These are phyloP conservation scores for Sitodiplosis mosellana DNA, from an alignment of 1,140 invertebrate species.

Conservation along the genomic window DNA sequence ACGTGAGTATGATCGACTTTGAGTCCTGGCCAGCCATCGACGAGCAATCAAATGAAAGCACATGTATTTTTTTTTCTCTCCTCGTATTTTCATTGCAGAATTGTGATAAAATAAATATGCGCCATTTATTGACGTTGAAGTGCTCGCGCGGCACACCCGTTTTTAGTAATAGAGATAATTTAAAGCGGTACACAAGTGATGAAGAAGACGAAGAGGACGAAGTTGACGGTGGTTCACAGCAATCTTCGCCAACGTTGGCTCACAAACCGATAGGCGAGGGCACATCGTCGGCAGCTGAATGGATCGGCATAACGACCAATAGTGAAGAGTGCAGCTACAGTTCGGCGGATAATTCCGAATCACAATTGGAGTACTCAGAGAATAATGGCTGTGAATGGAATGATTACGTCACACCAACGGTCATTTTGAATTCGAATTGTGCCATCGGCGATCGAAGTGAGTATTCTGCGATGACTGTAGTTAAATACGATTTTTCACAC, in stretches of 20 bases:
- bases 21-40: too few species aligned
- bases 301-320: slow-evolving; percentile 69
- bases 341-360: slow-evolving; percentile 46
- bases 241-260: slow-evolving; percentile 24
- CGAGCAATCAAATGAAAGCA: not conserved
- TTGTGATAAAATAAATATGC: too few species aligned
- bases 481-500: not conserved
- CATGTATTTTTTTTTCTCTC: not conserved
- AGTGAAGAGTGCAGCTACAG: slow-evolving; percentile 69
- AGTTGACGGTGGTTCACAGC: slow-evolving; percentile 30
- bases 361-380: slow-evolving; percentile 26
- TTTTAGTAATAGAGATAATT: slow-evolving; percentile 1
- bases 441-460: slow-evolving; percentile 54
- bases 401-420: slow-evolving; percentile 55
- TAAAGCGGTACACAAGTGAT: slow-evolving; percentile 8
- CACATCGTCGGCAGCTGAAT: slow-evolving; percentile 54
- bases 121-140: not conserved
- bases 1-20: too few species aligned
- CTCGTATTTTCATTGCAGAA: not conserved
- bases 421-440: slow-evolving; percentile 48
- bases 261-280: slow-evolving; percentile 14
- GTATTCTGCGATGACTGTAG: slow-evolving; percentile 7
- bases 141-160: not conserved
- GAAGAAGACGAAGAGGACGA: slow-evolving; percentile 36
- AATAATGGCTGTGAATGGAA: slow-evolving; percentile 25